A percentile compares a stretch with the other conserved stretches of the same genome.
These are phyloP conservation scores for Stomatorhinus ivindoensis DNA, from an alignment of 2,113 vertebrate species.

Conservation along the genomic window DNA sequence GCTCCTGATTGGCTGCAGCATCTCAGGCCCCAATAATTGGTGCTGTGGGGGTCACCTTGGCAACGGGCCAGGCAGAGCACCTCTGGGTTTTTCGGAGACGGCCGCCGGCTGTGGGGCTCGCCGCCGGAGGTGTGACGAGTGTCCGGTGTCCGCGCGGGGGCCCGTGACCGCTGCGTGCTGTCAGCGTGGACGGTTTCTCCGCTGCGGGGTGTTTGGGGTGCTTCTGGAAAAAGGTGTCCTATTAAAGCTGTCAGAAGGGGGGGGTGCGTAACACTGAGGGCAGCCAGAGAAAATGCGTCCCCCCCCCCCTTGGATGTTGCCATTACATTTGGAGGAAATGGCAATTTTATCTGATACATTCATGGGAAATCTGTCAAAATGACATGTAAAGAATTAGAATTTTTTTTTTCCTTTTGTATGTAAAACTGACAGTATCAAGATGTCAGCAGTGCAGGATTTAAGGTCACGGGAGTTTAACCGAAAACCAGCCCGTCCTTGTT, in stretches of 20 bases:
- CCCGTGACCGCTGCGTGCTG: slow-evolving; percentile 3
- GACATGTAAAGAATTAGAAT: neutral
- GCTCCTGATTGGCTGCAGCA: neutral
- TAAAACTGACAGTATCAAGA: neutral
- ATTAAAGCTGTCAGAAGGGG: slow-evolving; percentile 6
- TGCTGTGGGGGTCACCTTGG: slow-evolving; percentile 16
- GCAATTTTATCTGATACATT: neutral
- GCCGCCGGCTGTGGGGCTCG: neutral
- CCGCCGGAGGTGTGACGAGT: neutral
- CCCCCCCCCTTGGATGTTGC: neutral
- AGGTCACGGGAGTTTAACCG: neutral
- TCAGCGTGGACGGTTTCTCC: neutral
- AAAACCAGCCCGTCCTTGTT: neutral
- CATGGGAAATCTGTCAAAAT: neutral
- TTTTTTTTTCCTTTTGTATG: neutral
- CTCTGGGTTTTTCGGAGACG: neutral
- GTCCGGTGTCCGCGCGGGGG: neutral
- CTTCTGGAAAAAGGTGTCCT: neutral
- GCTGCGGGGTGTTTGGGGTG: slow-evolving; percentile 3
- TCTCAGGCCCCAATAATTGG: slow-evolving; percentile 18
- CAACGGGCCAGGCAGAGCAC: neutral
- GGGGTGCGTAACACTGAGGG: neutral
- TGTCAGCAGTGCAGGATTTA: neutral
- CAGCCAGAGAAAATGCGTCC: neutral
- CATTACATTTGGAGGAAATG: neutral